Conservation (phyloP, 2,113 vertebrate genomes). For the Malurus melanocephalus region DNA sequence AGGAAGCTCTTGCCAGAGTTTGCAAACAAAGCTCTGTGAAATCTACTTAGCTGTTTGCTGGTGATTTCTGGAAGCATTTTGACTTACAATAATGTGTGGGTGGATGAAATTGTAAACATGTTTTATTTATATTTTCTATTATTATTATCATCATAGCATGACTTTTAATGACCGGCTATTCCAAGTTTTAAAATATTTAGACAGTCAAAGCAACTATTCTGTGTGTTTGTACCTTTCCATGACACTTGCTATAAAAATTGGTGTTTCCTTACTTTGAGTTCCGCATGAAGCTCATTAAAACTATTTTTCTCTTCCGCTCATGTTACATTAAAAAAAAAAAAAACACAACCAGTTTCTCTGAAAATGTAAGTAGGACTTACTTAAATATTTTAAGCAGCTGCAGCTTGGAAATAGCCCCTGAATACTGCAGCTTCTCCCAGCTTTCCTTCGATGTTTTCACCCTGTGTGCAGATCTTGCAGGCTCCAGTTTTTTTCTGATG, state of each 20-base stretch:
- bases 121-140: conserved; percentile 43
- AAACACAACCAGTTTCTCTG: not conserved
- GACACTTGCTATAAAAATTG: not conserved
- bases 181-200: conserved; percentile 29
- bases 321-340: not conserved
- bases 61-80: not conserved
- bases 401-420: not conserved
- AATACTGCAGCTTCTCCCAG: not conserved
- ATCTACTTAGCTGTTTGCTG: not conserved
- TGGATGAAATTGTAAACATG: not conserved
- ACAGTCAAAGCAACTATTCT: not conserved
- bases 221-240: not conserved
- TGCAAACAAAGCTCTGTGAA: not conserved
- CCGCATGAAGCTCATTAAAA: not conserved
- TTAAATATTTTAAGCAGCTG: not conserved
- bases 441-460: not conserved
- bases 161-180: not conserved
- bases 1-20: not conserved
- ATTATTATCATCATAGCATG: conserved; percentile 14
- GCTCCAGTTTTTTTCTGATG: conserved; percentile 4
- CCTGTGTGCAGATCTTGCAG: not conserved
- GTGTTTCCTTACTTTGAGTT: not conserved
- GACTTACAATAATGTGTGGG: conserved; percentile 5
- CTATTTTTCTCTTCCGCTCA: not conserved
- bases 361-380: not conserved